Conservation (phyloP, 2,797 vertebrate genomes). For the Argentina silus region DNA sequence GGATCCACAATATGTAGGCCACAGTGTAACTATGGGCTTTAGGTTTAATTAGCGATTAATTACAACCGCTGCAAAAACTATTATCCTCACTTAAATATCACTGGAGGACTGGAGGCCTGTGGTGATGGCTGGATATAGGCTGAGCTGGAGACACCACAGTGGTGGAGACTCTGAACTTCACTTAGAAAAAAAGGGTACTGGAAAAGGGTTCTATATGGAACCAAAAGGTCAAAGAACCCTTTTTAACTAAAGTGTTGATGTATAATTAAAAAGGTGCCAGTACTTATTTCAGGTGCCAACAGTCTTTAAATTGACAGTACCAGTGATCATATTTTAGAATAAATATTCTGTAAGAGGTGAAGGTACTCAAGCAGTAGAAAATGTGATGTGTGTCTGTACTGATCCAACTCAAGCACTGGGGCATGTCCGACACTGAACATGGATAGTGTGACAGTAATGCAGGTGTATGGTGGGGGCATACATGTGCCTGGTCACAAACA, state of each 20-base stretch:
- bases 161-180: neutral
- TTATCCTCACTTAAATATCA: slow-evolving; percentile 41
- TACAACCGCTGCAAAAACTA: slow-evolving; percentile 42
- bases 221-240: no score
- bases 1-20: slow-evolving; percentile 46
- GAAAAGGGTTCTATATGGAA: no score
- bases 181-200: no score
- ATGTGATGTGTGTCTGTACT: no score
- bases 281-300: no score
- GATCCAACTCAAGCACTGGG: no score
- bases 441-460: neutral
- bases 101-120: slow-evolving; percentile 29
- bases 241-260: no score
- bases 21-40: slow-evolving; percentile 49
- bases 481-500: neutral
- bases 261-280: no score
- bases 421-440: neutral
- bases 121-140: slow-evolving; percentile 16
- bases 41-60: slow-evolving; percentile 61
- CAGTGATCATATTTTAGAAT: no score
- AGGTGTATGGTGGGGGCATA: neutral
- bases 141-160: slow-evolving; percentile 16
- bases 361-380: no score
- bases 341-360: no score
- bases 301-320: no score